Evolutionary conservation across 2,888 invertebrate species (phyloP).

Genomic region (Neocrepidodera transversa): DNA sequence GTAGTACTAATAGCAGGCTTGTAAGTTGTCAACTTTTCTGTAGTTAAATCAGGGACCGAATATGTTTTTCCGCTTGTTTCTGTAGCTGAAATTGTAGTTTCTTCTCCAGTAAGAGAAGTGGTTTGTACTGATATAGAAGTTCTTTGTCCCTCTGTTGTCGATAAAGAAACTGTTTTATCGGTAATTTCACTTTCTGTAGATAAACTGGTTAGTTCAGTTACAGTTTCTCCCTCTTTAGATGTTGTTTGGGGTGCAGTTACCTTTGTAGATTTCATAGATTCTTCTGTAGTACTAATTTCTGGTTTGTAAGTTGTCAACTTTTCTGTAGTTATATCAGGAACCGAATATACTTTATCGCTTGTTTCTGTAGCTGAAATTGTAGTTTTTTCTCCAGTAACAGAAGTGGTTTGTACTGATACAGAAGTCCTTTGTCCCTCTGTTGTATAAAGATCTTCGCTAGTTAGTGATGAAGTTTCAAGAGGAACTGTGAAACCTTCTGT

Average conservation of each 20-base stretch:
- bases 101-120: no score
- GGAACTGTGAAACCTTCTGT: not conserved
- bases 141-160: not conserved
- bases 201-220: not conserved
- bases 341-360: not conserved
- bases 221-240: not conserved
- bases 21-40: no score
- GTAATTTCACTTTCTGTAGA: slow-evolving; percentile 4
- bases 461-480: no score
- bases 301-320: no score
- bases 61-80: not conserved
- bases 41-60: no score
- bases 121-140: slow-evolving; percentile 8
- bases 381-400: no score
- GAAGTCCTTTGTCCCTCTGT: not conserved
- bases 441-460: not conserved
- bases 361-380: not conserved
- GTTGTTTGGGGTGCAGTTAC: not conserved
- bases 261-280: not conserved
- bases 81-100: not conserved
- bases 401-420: no score
- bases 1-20: not conserved
- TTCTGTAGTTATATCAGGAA: no score
- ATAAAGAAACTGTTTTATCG: not conserved
- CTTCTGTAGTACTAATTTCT: not conserved